phyloP scores from a whole-genome alignment of 2,797 vertebrate genomes.

The Ctenosaura bakeri region DNA sequence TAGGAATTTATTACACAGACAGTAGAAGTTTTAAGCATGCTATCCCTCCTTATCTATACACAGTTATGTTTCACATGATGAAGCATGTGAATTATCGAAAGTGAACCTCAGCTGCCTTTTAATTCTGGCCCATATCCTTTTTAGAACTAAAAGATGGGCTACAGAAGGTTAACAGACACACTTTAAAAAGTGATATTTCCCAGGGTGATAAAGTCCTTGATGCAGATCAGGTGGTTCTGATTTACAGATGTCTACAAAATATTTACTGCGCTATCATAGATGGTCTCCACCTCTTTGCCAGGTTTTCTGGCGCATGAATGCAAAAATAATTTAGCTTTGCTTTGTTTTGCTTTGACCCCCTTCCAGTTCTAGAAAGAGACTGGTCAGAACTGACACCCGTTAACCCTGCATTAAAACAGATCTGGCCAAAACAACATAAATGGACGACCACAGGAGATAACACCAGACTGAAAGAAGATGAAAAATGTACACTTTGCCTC shows the following conservation, averaged over 20 bases:
- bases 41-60: background rate
- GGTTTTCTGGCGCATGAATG: slow-evolving; percentile 46
- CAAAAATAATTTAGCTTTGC: background rate
- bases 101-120: slow-evolving; percentile 27
- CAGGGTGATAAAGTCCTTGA: slow-evolving; percentile 61
- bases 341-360: background rate
- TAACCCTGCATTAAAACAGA: slow-evolving; percentile 60
- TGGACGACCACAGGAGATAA: slow-evolving; percentile 17
- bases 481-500: slow-evolving; percentile 6
- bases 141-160: slow-evolving; percentile 47
- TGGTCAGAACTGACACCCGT: slow-evolving; percentile 55
- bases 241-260: slow-evolving; percentile 66
- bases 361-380: slow-evolving; percentile 30
- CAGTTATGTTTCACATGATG: slow-evolving; percentile 30
- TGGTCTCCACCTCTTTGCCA: slow-evolving; percentile 44
- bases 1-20: slow-evolving; percentile 21
- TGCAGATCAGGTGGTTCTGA: slow-evolving; percentile 61
- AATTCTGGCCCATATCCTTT: slow-evolving; percentile 47
- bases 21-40: background rate
- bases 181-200: slow-evolving; percentile 67
- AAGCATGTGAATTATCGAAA: background rate
- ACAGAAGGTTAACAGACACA: slow-evolving; percentile 62
- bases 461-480: background rate
- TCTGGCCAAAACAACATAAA: slow-evolving; percentile 13
- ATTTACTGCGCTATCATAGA: slow-evolving; percentile 40